Conservation (phyloP, 37 sponge, comb jelly and placozoan species). For the Geodia barretti region DNA sequence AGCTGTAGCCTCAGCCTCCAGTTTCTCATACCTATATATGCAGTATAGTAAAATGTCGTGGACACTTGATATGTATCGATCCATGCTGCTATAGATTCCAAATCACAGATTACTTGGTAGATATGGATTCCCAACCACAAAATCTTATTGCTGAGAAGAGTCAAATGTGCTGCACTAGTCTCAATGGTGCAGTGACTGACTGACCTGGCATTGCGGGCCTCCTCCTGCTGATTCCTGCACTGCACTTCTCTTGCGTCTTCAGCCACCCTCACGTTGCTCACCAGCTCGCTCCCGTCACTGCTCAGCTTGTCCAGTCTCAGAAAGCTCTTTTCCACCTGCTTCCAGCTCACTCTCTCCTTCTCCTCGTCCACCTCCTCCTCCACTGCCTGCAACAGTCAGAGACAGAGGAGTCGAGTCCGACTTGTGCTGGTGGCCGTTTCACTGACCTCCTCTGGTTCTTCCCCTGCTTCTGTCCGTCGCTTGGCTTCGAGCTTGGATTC, state of each 20-base stretch:
- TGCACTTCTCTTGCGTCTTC: constrained; percentile 86
- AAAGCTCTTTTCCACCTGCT: constrained; percentile 76
- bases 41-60: neutral
- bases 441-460: constrained; percentile 36
- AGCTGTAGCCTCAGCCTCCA: constrained; percentile 94
- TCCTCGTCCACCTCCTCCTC: constrained; percentile 56
- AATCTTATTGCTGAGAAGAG: neutral
- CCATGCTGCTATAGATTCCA: neutral
- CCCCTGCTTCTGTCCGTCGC: constrained; percentile 56
- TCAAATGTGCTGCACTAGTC: neutral
- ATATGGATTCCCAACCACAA: too few species aligned
- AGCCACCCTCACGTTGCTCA: constrained; percentile 88
- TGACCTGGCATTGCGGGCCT: constrained; percentile 68
- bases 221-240: constrained; percentile 83
- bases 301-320: constrained; percentile 77
- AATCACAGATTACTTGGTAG: too few species aligned
- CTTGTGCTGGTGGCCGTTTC: neutral
- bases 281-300: constrained; percentile 86
- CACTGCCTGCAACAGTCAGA: neutral
- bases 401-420: neutral
- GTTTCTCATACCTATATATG: constrained; percentile 76
- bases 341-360: constrained; percentile 64
- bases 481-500: constrained; percentile 67
- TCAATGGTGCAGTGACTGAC: neutral
- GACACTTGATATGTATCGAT: neutral